Evolutionary conservation across 2,797 vertebrate species (phyloP).

Genomic region (Acanthurus lineatus): DNA sequence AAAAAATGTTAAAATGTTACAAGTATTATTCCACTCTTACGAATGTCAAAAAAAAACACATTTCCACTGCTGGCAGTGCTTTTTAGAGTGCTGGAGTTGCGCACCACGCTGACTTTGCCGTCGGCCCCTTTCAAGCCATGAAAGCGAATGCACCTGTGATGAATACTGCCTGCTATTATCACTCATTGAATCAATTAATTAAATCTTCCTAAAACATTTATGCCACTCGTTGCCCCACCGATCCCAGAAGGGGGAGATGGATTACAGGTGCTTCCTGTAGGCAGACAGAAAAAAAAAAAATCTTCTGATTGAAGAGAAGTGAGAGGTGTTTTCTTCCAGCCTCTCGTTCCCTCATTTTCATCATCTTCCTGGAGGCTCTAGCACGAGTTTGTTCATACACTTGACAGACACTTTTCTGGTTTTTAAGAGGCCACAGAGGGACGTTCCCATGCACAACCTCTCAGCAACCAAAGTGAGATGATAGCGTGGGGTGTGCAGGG

Average conservation of each 20-base stretch:
- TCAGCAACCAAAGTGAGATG: constrained; percentile 52
- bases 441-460: constrained; percentile 50
- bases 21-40: constrained; percentile 8
- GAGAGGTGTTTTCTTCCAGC: constrained; percentile 55
- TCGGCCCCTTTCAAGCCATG: constrained; percentile 50
- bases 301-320: constrained; percentile 74
- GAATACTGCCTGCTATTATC: constrained; percentile 73
- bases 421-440: constrained; percentile 57
- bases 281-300: constrained; percentile 38
- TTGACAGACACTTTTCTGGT: constrained; percentile 50
- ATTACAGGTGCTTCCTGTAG: constrained; percentile 82
- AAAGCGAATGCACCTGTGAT: constrained; percentile 75
- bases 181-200: constrained; percentile 82
- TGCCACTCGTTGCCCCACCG: constrained; percentile 65
- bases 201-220: constrained; percentile 79
- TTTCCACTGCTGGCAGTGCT: constrained; percentile 1
- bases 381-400: constrained; percentile 22
- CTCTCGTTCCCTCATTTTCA: constrained; percentile 26
- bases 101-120: constrained; percentile 68
- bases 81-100: constrained; percentile 8
- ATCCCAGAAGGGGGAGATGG: constrained; percentile 76
- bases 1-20: background rate
- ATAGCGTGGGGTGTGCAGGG: constrained; percentile 55
- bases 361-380: constrained; percentile 28
- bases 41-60: background rate